Percentiles rank a stretch among this genome's conserved stretches.
Evolutionary conservation across 1,140 invertebrate species (phyloP).

Genomic region (Ylistrum balloti): DNA sequence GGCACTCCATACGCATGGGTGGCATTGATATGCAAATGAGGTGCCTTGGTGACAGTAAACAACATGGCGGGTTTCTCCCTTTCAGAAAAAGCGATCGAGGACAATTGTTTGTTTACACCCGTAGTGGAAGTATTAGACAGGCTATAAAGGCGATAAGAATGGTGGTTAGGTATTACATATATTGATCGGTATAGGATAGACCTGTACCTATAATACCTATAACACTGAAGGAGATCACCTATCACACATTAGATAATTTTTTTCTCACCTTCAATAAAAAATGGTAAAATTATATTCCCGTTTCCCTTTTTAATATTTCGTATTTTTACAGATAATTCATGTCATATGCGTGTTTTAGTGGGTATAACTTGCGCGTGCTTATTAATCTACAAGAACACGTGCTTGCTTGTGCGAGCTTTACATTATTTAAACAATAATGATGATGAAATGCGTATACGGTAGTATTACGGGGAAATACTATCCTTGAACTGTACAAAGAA

Average conservation of each 20-base stretch:
- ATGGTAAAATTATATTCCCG: not conserved
- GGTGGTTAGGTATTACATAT: not conserved
- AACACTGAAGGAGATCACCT: not conserved
- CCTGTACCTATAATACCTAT: not conserved
- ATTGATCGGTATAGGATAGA: not conserved
- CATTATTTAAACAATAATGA: no score
- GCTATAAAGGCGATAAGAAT: not conserved
- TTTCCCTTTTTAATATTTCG: not conserved
- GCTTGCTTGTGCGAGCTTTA: no score
- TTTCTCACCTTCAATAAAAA: constrained; percentile 4
- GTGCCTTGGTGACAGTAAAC: constrained; percentile 62
- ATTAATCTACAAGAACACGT: no score
- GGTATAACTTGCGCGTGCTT: no score
- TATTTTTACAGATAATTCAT: no score
- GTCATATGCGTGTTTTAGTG: no score
- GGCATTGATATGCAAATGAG: constrained; percentile 64
- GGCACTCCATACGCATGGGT: constrained; percentile 50
- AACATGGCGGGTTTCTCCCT: constrained; percentile 54
- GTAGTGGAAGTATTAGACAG: constrained; percentile 7
- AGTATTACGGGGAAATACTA: no score
- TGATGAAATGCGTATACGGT: no score
- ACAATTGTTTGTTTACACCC: constrained; percentile 32
- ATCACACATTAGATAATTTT: not conserved
- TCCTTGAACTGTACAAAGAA: no score
- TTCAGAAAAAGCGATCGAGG: constrained; percentile 37